These are phyloP conservation scores for Sebastes dallii DNA, from an alignment of 2,797 vertebrate species.

Conservation along the genomic window DNA sequence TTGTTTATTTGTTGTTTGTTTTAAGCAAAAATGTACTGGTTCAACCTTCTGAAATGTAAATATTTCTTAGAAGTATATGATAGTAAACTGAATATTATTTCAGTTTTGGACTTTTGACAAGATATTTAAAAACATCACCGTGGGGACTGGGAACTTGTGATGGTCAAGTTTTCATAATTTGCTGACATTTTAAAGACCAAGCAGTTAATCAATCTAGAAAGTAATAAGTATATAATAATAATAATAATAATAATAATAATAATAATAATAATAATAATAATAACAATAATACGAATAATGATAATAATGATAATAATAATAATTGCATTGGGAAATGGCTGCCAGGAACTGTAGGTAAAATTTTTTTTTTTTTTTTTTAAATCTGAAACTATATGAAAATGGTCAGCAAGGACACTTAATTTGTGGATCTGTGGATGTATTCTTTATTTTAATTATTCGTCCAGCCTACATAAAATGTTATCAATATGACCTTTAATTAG, in stretches of 20 bases:
- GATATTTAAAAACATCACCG: not conserved
- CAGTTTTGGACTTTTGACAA: not conserved
- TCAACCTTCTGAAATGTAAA: not conserved
- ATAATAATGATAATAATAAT: accelerated
- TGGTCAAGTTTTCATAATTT: not conserved
- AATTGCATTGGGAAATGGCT: not conserved
- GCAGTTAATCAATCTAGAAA: not conserved
- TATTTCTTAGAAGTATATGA: not conserved
- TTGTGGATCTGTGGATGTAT: no score
- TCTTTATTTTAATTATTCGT: no score
- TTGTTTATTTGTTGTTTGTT: not conserved
- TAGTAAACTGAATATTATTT: not conserved
- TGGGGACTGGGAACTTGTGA: no score
- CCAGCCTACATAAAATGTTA: no score
- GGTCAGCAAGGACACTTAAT: no score
- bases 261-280: accelerated
- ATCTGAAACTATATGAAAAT: no score
- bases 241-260: no score
- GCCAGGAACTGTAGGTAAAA: not conserved
- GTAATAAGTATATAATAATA: not conserved
- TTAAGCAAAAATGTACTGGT: not conserved
- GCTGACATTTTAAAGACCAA: not conserved
- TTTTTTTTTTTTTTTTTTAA: no score
- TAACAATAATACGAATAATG: accelerated
- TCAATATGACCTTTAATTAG: no score